Conservation (phyloP, 2,888 invertebrate species). For the Xanthorhoe spadicearia region DNA sequence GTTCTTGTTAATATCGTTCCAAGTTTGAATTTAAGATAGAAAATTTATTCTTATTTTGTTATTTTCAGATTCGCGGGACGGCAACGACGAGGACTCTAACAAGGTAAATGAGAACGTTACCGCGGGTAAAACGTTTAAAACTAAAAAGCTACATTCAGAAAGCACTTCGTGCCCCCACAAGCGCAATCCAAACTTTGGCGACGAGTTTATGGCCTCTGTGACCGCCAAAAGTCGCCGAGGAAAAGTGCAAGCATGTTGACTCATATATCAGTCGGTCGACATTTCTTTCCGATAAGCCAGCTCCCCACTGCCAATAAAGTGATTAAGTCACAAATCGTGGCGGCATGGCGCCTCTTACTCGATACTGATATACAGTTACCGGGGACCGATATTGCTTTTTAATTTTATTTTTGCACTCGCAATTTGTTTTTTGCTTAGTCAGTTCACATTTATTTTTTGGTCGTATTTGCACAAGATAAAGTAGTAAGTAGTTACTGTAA, state of each 20-base stretch:
- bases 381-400: conserved; percentile 41
- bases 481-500: neutral
- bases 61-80: conserved; percentile 77
- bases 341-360: conserved; percentile 59
- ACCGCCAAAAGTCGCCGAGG: conserved; percentile 78
- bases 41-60: conserved; percentile 44
- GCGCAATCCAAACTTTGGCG: conserved; percentile 75
- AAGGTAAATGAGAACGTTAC: conserved; percentile 67
- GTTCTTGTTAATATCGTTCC: conserved; percentile 61
- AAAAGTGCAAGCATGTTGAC: conserved; percentile 84
- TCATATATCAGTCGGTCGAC: conserved; percentile 78
- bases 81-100: conserved; percentile 66
- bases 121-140: conserved; percentile 51
- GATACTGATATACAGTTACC: conserved; percentile 55
- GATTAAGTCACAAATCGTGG: conserved; percentile 84
- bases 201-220: conserved; percentile 78
- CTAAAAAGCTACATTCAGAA: conserved; percentile 63
- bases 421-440: conserved; percentile 17
- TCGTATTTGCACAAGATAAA: neutral
- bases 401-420: conserved; percentile 31
- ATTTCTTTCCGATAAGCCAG: conserved; percentile 81
- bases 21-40: conserved; percentile 39
- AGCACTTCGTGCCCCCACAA: conserved; percentile 62
- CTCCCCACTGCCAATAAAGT: conserved; percentile 83
- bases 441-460: conserved; percentile 6